Evolutionary conservation across 2,888 invertebrate species (phyloP), one percentile per base, ranked within the genome.

Genomic region (Hyles lineata): DNA sequence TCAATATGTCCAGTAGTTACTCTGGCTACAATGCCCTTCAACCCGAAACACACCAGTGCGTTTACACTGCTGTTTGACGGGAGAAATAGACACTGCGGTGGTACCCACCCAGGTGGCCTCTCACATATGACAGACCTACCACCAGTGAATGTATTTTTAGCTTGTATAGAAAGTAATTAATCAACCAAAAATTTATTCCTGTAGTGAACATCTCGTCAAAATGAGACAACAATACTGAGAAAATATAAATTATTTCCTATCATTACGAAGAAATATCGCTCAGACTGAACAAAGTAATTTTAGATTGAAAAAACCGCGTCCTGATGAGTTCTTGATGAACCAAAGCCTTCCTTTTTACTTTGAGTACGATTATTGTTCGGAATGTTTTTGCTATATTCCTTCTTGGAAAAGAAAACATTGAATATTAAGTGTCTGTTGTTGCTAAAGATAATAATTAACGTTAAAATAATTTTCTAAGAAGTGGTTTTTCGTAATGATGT

Each of bases 271-370:
- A 62, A 67, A 67, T 50, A 50, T 23, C 15, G 23, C 23, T 50
- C 67, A 67, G 23, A 67, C 15, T 50, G 50, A 67, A 50, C 67
- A 50, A 63, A 67, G 43, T 23, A 50, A 67, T 67, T 67, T 67
- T 15, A 43, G 67, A 67, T 50, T 67, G 67, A 50, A 50, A 50
- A 67, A 67, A 25, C 67, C 63, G 32, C 63, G 23, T 25, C 67
- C 67, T 50, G 67, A 67, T 50, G 50, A 50, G 67, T 67, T 67
- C 67, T 67, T 67, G 67, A 67, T 67, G 50, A 67, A 67, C 23
- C 67, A 67, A 50, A 67, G 67, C 67, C 67, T 55, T 43, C 43
- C 43, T 67, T 67, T 67, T 67, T 67, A 67, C 50, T 67, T 67
- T 67, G 67, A 67, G 67, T 67, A 67, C 25, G 43, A 67, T 67